Evolutionary conservation across 2,113 vertebrate genomes (phyloP), one percentile per base, ranked within the genome.

Genomic region (Riparia riparia): DNA sequence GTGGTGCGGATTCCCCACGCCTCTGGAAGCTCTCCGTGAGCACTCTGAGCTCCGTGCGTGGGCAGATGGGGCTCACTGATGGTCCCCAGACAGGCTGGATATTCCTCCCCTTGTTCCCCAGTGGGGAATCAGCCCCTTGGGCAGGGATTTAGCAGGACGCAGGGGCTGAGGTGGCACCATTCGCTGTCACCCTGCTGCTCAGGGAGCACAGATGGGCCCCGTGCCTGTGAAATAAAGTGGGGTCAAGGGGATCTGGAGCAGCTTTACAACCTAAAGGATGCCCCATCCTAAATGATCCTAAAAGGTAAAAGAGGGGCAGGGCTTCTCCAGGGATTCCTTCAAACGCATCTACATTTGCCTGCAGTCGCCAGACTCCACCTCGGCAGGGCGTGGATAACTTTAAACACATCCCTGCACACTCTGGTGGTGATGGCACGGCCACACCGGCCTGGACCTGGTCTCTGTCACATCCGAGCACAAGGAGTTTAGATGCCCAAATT

Each of bases 141-240:
- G 24, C 1, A 2, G 39, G 19, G 44, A 7, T 51, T 26, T 3
- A 3, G n/a, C 14, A 11, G 61, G 70, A 10, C 22, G 5, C 19
- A 0, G 14, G 65, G 45, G n/a, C 1, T 37, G 31, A 31, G 63
- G 63, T 50, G 72, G 39, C 63, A n/a, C 42, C 9, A 0, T 24
- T n/a, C 2, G 3, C 14, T 66, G 28, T 5, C 56, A 17, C 12
- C 51, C 80, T 12, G 14, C 32, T 18, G 37, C 84, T 57, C 5
- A 4, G 57, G 76, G 31, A 3, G 42, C n/a, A 10, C 29, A 2
- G 21, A 2, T 1, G 0, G n/a, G 9, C 37, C 41, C 34, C 12
- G 24, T 25, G 34, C 44, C 72, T 42, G 44, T 12, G 42, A 4
- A 22, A 39, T 5, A 0, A 14, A 17, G 10, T 4, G 14, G 14